Base-by-base conservation (phyloP, 2,888 invertebrate species). In the Patella depressa region DNA sequence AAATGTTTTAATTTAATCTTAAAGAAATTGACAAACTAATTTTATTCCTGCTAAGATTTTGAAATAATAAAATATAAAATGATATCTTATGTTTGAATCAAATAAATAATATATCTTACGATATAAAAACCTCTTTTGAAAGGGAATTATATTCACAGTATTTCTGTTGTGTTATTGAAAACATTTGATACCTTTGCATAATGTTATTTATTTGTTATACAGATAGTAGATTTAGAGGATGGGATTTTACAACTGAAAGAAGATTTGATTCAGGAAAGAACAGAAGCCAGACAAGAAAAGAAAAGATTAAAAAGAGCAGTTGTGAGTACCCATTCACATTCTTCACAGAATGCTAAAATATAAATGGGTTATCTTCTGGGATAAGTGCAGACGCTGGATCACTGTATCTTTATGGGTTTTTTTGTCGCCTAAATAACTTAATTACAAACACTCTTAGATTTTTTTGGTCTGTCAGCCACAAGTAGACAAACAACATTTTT, bases 181-280 rank as follows among this genome's bases (percentile, higher is more conserved):
- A 71, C 29, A 11, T 71, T 71, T 1, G 12, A 29, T 24, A 19
- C 19, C 72, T 4, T 5, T 71, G 71, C 5, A 34, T 34, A 7
- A 24, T 65, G 15, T 53, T 12, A 9, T 53, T 29, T 74, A 69
- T 73, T 59, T 70, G 55, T 14, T 72, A 45, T 76, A 15, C 76
- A 91, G 91, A 91, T 91, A 83, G 87, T 89, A 34, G 91, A 91
- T 78, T 79, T 91, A 70, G 91, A 91, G 81, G 91, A 91, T 76
- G 90, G 90, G 17, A 90, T 91, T 55, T 76, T 91, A 29, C 89
- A 89, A 80, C 83, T 91, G 78, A 91, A 91, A 80, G 91, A 91
- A 84, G 90, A 90, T 79, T 82, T 91, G 74, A 90, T 91, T n/a
- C 89, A 89, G 73, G 91, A 91, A 76, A 87, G 91, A 80, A 89